Evolutionary conservation across 2,797 vertebrate species (phyloP), one percentile per base, ranked within the genome.

Genomic region (Sitta carolinensis): DNA sequence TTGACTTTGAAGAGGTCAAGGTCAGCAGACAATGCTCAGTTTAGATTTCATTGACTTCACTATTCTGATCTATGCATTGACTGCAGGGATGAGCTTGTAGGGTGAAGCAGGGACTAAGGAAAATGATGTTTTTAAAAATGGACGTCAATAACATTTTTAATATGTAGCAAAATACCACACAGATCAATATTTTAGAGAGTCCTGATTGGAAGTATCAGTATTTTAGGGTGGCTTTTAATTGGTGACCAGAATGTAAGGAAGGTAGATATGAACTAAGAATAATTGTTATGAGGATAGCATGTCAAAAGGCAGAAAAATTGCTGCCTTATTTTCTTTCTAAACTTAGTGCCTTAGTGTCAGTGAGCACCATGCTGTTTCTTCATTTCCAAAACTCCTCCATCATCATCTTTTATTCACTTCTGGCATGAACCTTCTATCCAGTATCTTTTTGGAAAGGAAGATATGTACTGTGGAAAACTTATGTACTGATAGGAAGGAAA

Each of bases 361-460:
- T 47, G 58, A 75, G 82, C 36, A 74, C 48, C 36, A 45, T 4
- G 29, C 27, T 66, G 34, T 45, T 84, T n/a, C 73, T 91, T 79
- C 10, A 45, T 59, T 92, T 94, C 57, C 66, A 55, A 59, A 80
- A 84, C 40, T 55, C 69, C 66, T 86, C 34, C 2, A 76, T 92
- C 62, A 62, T 76, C 55, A 73, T 63, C 73, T 92, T 93, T 86
- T 75, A 68, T 91, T 91, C 40, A 13, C 38, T 88, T 76, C 42
- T 95, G 70, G 66, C 94, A 77, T 19, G 26, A 79, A 23, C 17
- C 11, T 25, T 48, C 38, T 55, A 18, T 21, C 42, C 42, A 27
- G 11, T 70, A 92, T 79, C 80, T 93, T 91, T 91, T 12, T 88
- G 76, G 80, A 91, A 82, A 73, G 42, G 59, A 82, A 88, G 77